Evolutionary conservation across 2,888 invertebrate species (phyloP), one percentile per base, ranked within the genome.

Genomic region (Thalpophila matura): DNA sequence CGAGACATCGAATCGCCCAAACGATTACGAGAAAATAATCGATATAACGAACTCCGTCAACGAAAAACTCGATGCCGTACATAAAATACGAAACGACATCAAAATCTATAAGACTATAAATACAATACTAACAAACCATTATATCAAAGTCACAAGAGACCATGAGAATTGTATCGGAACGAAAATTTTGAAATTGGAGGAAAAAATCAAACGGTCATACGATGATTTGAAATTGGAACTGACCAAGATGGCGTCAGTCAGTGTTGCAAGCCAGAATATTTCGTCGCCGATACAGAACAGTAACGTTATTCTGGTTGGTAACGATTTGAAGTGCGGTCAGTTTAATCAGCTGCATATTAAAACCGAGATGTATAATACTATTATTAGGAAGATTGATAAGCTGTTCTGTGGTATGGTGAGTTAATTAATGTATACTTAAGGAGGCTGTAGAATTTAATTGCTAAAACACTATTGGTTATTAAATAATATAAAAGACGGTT

Each of bases 81-180:
- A 91, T 58, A 94, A 94, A 82, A 76, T 95, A 47, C 82, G 95
- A 60, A 94, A 90, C 82, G 95, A 95, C 49, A 94, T 95, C 0
- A 95, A 93, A 88, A 93, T 94, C 74, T 95, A 91, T 43, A 89
- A 86, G 88, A 94, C 95, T 0, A 91, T 95, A 1, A 95, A 95
- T 58, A 94, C 95, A 0, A 91, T 95, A 12, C 53, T 95, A n/a
- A 93, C 94, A 0, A 94, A 94, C 40, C 93, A 94, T 72, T 94
- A 94, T 14, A 88, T 94, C 38, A 94, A 93, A 81, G 86, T 91
- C 45, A 95, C 93, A 0, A 89, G 83, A 80, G 88, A 93, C 24
- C 91, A 93, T 60, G 94, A 94, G 63, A 89, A 84, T 31, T 86
- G 80, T 22, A 89, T 93, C 9, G 90, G 91, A 61, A 74, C 71